These are phyloP conservation scores for Cacoxenus indagator DNA, from an alignment of 2,888 invertebrate genomes.

Conservation along the genomic window DNA sequence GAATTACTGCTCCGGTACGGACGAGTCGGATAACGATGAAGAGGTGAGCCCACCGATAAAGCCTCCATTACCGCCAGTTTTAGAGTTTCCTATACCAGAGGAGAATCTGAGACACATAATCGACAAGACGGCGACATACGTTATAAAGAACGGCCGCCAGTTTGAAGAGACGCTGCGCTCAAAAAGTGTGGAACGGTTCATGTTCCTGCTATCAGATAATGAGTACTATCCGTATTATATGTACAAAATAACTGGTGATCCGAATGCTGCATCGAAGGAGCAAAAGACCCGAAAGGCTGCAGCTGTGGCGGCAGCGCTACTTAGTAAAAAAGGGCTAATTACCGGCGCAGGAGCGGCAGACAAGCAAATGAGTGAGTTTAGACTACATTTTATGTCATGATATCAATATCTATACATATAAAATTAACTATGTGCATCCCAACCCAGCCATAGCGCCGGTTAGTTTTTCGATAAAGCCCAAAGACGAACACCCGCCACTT, in stretches of 20 bases:
- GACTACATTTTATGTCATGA: not conserved
- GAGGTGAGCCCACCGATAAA: constrained; percentile 54
- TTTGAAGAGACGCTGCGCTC: constrained; percentile 90
- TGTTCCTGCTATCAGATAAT: constrained; percentile 85
- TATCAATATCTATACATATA: too few relatives aligned
- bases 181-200: constrained; percentile 88
- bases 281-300: constrained; percentile 65
- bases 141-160: constrained; percentile 93
- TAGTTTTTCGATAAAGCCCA: constrained; percentile 87
- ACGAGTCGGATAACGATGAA: constrained; percentile 69
- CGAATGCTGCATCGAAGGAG: constrained; percentile 65
- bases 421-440: too few relatives aligned
- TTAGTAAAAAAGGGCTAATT: constrained; percentile 57
- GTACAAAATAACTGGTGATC: constrained; percentile 72
- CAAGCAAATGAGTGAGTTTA: constrained; percentile 38
- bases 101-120: constrained; percentile 88
- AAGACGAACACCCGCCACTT: constrained; percentile 78
- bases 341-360: constrained; percentile 34
- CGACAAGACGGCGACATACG: constrained; percentile 97
- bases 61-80: constrained; percentile 37
- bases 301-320: constrained; percentile 61
- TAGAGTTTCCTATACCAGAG: constrained; percentile 77
- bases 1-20: constrained; percentile 73
- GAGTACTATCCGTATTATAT: constrained; percentile 87
- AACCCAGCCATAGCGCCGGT: constrained; percentile 78